Evolutionary conservation across 2,888 invertebrate genomes (phyloP).

Genomic region (Noctua fimbriata): DNA sequence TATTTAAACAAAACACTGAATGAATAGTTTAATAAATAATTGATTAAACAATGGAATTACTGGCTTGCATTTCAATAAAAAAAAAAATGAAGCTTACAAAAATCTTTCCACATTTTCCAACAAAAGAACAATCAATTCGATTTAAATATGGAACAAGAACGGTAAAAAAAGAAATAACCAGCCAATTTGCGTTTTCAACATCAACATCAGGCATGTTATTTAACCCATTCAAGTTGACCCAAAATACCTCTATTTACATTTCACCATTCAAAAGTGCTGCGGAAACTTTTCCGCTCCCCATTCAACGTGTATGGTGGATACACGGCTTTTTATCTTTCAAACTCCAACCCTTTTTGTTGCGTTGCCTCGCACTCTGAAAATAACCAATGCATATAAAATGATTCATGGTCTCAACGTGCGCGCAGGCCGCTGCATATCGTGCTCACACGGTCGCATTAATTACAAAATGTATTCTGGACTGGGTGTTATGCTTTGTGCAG

Average conservation of each 20-base stretch:
- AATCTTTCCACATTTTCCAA: not conserved
- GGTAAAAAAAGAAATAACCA: slow-evolving; percentile 33
- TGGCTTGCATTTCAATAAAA: not conserved
- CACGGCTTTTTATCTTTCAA: slow-evolving; percentile 73
- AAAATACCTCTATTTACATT: slow-evolving; percentile 62
- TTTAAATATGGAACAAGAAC: slow-evolving; percentile 13
- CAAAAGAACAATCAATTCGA: slow-evolving; percentile 29
- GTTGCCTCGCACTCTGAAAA: slow-evolving; percentile 72
- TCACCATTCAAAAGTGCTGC: slow-evolving; percentile 61
- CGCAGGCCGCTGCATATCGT: slow-evolving; percentile 71
- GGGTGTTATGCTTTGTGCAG: slow-evolving; percentile 59
- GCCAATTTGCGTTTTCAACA: slow-evolving; percentile 48
- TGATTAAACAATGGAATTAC: not conserved
- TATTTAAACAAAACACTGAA: not conserved
- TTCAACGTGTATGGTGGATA: slow-evolving; percentile 62
- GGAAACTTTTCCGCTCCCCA: slow-evolving; percentile 67
- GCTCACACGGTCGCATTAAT: slow-evolving; percentile 79
- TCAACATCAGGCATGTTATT: slow-evolving; percentile 56
- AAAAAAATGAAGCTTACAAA: not conserved
- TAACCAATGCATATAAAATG: slow-evolving; percentile 86
- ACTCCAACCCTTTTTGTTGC: slow-evolving; percentile 70
- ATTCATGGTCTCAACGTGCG: slow-evolving; percentile 79
- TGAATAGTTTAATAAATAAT: not conserved
- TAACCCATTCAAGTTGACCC: slow-evolving; percentile 64
- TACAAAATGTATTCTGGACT: slow-evolving; percentile 74